Base-by-base conservation (phyloP, 2,888 invertebrate species). In the Philopedon plagiatum region DNA sequence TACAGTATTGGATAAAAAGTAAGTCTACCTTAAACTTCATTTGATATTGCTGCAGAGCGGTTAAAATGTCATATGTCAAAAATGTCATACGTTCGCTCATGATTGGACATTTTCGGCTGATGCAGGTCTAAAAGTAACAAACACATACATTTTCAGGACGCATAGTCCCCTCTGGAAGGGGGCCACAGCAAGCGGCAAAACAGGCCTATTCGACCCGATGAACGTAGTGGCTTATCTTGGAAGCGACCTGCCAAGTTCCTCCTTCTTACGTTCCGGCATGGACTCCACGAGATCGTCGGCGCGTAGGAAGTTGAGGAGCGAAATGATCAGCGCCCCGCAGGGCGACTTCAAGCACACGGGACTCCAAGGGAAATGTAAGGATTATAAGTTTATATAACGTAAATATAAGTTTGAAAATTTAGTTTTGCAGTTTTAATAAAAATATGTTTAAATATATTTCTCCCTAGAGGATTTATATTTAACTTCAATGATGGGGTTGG, bases 311-410 rank as follows among this genome's bases (percentile, higher is more conserved):
- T 88, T 97, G 65, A 90, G 94, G 70, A 92, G 95, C 7, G 94
- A 94, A 83, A 96, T 98, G 97, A 99, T 99, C 81, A 97, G 98
- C 56, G 93, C 94, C 72, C 99, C 99, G 0, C 97, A 98, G 84
- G 97, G 97, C 39, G 98, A 99, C 84, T 91, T 99, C 18, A 95
- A 97, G 81, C 99, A 99, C 84, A 99, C 97, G 0, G 85, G 91
- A 0, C 99, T 89, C 87, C 51, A 85, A 85, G 78, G 83, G 83
- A 57, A 84, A 83, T 79, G 85, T 84, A 79, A 80, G 81, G 78
- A 7, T 54, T 54, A 13, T 15, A 7, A 26, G 7, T 26, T 26
- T 26, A 5, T 26, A 26, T 5, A 5, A 26, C 7, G 3, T 26
- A 5, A 7, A 7, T n/a, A n/a, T 26, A 26, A 26, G 7, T 26